phyloP scores from a whole-genome alignment of 2,797 vertebrate genomes.

The Helarctos malayanus region DNA sequence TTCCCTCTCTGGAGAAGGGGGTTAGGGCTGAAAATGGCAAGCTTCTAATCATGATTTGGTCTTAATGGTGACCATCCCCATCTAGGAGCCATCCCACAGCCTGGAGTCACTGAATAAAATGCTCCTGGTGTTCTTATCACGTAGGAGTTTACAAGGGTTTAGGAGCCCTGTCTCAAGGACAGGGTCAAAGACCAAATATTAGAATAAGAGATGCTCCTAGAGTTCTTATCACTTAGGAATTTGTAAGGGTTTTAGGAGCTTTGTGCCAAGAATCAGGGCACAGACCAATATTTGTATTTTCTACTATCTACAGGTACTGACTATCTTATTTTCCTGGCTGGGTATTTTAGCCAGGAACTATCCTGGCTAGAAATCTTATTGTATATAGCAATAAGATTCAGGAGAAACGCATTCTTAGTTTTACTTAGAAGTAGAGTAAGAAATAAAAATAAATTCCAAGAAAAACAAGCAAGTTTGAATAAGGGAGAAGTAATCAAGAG shows the following conservation, averaged over 20 bases:
- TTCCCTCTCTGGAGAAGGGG: neutral
- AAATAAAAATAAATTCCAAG: conserved; percentile 18
- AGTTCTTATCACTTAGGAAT: neutral
- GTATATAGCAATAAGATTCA: neutral
- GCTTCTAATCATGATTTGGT: neutral
- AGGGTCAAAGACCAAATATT: neutral
- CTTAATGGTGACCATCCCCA: neutral
- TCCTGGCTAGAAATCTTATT: neutral
- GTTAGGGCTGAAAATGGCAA: neutral
- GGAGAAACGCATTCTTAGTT: conserved; percentile 21
- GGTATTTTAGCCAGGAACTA: neutral
- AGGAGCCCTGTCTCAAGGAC: neutral
- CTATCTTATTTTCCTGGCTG: neutral
- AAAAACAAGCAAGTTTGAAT: neutral
- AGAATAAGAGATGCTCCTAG: neutral
- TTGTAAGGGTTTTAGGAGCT: neutral
- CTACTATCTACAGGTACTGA: neutral
- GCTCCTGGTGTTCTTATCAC: neutral
- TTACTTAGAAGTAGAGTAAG: neutral
- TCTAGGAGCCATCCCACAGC: neutral
- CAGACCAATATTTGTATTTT: neutral
- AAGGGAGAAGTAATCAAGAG: conserved; percentile 24
- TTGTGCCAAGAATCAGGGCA: neutral
- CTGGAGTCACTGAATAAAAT: neutral
- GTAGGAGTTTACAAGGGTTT: neutral